These are phyloP conservation scores for Lagorchestes hirsutus DNA, from an alignment of 2,797 vertebrate genomes.

Conservation along the genomic window DNA sequence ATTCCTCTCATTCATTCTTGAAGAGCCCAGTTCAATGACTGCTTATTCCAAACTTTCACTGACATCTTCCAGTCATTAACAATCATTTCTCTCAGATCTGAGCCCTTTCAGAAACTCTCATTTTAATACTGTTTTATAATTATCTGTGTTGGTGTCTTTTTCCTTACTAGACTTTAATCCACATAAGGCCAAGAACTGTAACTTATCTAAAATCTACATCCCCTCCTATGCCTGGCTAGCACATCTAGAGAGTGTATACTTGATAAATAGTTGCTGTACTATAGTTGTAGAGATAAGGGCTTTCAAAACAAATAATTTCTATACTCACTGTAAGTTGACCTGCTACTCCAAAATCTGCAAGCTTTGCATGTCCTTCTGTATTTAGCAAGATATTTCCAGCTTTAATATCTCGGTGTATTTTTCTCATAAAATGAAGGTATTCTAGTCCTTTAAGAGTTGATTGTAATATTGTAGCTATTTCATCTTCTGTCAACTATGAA, in stretches of 20 bases:
- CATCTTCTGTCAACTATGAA: slow-evolving; percentile 93
- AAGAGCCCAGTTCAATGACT: neutral
- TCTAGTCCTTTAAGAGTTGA: slow-evolving; percentile 95
- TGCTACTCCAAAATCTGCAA: slow-evolving; percentile 97
- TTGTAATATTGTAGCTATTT: slow-evolving; percentile 94
- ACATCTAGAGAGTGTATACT: neutral
- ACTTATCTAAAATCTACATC: neutral
- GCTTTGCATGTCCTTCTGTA: slow-evolving; percentile 95
- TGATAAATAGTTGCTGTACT: neutral
- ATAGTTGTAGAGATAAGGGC: slow-evolving; percentile 11
- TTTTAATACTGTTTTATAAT: neutral
- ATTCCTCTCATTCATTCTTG: neutral
- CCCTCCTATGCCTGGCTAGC: neutral
- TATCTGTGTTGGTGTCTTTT: neutral
- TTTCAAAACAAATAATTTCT: slow-evolving; percentile 23
- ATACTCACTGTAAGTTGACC: slow-evolving; percentile 95
- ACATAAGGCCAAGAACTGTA: neutral
- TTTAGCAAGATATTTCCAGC: slow-evolving; percentile 97
- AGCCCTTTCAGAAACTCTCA: neutral
- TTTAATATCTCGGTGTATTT: slow-evolving; percentile 98
- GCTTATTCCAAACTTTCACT: neutral
- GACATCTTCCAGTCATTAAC: neutral
- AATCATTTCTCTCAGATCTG: neutral
- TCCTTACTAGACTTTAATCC: neutral
- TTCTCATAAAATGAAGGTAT: slow-evolving; percentile 99